Evolutionary conservation across 2,888 invertebrate genomes (phyloP).

Genomic region (Glaucopsyche alexis): DNA sequence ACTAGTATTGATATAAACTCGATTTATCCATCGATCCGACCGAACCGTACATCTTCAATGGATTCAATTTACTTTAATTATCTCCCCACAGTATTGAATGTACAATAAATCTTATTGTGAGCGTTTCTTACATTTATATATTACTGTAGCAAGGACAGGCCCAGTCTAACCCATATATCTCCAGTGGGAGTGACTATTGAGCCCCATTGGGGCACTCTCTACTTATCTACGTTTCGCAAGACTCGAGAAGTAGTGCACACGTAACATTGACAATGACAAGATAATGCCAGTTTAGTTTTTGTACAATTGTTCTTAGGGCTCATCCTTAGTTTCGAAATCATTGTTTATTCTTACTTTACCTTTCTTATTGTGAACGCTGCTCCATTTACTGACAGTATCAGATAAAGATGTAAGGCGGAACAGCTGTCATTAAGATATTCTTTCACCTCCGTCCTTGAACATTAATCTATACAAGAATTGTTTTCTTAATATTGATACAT

Average conservation of each 20-base stretch:
- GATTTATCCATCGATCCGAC: neutral
- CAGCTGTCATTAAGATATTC: conserved; percentile 24
- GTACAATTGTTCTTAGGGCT: neutral
- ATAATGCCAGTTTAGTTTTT: no score
- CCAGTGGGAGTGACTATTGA: neutral
- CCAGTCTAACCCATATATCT: neutral
- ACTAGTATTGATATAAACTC: neutral
- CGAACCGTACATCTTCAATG: conserved; percentile 19
- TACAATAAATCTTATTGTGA: conserved; percentile 30
- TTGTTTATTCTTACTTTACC: conserved; percentile 17
- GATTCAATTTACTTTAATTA: conserved; percentile 31
- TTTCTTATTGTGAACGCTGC: conserved; percentile 32
- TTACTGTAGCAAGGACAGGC: conserved; percentile 1
- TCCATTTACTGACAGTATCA: conserved; percentile 30
- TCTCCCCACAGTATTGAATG: conserved; percentile 28
- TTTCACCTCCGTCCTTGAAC: neutral
- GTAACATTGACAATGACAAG: no score
- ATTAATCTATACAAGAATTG: neutral
- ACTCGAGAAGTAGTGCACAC: no score
- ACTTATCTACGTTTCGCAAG: no score
- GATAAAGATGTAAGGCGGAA: conserved; percentile 21
- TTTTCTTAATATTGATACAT: neutral
- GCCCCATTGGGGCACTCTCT: neutral
- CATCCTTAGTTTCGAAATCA: neutral
- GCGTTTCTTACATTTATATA: conserved; percentile 27